phyloP scores from a whole-genome alignment of 1,140 invertebrate species.

The Ips nitidus region DNA sequence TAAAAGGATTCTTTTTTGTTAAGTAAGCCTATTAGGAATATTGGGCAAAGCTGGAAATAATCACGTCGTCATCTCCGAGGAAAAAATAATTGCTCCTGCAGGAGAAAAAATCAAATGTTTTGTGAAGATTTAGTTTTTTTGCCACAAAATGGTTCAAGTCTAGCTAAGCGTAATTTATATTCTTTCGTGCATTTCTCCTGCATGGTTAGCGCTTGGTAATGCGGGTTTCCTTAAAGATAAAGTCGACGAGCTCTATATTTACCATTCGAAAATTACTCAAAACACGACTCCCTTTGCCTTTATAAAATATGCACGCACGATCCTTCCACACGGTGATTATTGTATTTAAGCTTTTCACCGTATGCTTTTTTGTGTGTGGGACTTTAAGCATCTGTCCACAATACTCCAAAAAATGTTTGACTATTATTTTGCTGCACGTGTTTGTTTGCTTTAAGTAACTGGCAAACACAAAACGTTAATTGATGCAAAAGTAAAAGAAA shows the following conservation, averaged over 20 bases:
- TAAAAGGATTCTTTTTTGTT: conserved; percentile 19
- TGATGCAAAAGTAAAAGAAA: conserved; percentile 25
- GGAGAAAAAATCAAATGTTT: too few species aligned
- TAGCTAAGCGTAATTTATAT: conserved; percentile 14
- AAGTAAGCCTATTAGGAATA: conserved; percentile 18
- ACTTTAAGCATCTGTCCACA: conserved; percentile 20
- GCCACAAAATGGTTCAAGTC: too few species aligned
- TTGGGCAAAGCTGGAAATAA: conserved; percentile 24
- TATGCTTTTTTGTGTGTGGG: conserved; percentile 32
- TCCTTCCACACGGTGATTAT: conserved; percentile 36
- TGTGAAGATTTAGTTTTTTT: conserved; percentile 6
- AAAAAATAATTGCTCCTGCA: conserved; percentile 22
- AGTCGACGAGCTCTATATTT: conserved; percentile 41
- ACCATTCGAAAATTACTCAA: conserved; percentile 44
- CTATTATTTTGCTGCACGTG: not conserved
- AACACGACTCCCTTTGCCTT: conserved; percentile 36
- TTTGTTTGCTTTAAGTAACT: conserved; percentile 4
- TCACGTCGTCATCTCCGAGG: conserved; percentile 13
- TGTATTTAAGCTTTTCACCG: conserved; percentile 41
- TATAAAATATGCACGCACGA: conserved; percentile 45
- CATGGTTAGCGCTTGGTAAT: conserved; percentile 24
- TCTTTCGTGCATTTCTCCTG: conserved; percentile 34
- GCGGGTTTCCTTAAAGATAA: conserved; percentile 41
- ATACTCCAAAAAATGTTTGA: not conserved
- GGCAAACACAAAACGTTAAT: conserved; percentile 23